Conservation (phyloP, 92 coral and sea anemone genomes). For the Heteractis magnifica region DNA sequence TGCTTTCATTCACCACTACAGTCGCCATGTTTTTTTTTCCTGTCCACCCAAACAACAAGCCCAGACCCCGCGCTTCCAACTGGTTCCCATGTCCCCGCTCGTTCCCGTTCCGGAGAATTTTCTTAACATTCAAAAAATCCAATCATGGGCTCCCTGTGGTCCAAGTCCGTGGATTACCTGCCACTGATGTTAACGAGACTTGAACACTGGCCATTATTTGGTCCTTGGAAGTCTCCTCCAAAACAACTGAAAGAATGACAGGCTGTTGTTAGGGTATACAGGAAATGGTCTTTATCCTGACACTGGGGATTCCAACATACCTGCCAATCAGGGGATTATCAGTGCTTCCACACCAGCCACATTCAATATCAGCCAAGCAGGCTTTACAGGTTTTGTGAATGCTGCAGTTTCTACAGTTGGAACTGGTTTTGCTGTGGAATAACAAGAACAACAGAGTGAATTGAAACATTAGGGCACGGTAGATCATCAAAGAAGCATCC, state of each 20-base stretch:
- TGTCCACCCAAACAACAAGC: too few species aligned
- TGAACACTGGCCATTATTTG: slow-evolving; percentile 64
- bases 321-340: slow-evolving; percentile 85
- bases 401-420: slow-evolving; percentile 67
- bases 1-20: too few species aligned
- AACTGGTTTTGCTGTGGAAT: slow-evolving; percentile 22
- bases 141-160: not conserved
- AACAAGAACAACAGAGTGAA: not conserved
- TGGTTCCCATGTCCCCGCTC: too few species aligned
- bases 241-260: slow-evolving; percentile 58
- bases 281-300: not conserved
- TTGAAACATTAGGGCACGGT: not conserved
- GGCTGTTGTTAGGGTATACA: not conserved
- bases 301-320: slow-evolving; percentile 27
- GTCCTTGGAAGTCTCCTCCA: slow-evolving; percentile 71
- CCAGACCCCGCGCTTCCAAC: too few species aligned
- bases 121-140: too few species aligned
- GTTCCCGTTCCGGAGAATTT: too few species aligned
- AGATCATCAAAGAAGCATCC: not conserved
- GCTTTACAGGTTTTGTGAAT: slow-evolving; percentile 50
- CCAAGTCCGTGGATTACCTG: slow-evolving; percentile 40
- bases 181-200: slow-evolving; percentile 58
- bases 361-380: slow-evolving; percentile 64
- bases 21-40: too few species aligned
- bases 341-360: slow-evolving; percentile 95